A percentile compares a stretch with the other conserved stretches of the same genome.
phyloP scores from a whole-genome alignment of 2,797 vertebrate genomes.

The Sebastes hubbsi region DNA sequence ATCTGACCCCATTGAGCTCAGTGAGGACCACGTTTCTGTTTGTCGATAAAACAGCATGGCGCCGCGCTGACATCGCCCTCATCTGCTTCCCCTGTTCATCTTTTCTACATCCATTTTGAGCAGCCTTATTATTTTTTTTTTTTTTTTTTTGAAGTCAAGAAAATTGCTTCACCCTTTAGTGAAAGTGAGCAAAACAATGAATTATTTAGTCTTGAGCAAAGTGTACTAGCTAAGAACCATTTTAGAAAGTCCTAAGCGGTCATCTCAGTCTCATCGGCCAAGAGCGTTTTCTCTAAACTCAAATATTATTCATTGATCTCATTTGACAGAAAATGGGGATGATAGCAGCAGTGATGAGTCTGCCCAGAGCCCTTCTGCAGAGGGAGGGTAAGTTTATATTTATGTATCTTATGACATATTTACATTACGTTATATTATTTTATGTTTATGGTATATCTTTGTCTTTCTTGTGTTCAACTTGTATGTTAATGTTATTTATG shows the following conservation, averaged over 20 bases:
- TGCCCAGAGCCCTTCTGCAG: constrained; percentile 90
- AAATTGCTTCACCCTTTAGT: not conserved
- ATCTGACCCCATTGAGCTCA: constrained; percentile 34
- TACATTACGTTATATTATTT: not conserved
- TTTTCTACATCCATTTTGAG: constrained; percentile 24
- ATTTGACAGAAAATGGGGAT: constrained; percentile 88
- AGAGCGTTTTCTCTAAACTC: not conserved
- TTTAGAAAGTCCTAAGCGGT: not conserved
- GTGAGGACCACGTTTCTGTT: constrained; percentile 45
- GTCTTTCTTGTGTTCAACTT: not conserved
- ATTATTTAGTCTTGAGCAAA: not conserved
- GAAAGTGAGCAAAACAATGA: not conserved
- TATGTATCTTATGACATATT: not conserved
- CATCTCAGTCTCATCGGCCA: not conserved
- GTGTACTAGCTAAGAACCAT: not conserved
- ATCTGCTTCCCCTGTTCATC: constrained; percentile 66
- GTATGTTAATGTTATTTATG: not conserved
- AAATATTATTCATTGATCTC: constrained; percentile 32
- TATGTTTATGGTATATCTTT: not conserved
- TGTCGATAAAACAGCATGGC: constrained; percentile 69
- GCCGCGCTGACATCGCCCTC: constrained; percentile 63
- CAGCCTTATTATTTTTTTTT: not conserved
- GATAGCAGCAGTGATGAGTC: constrained; percentile 97
- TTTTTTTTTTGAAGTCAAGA: not conserved
- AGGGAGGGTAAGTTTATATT: constrained; percentile 86